Percentiles rank a stretch among this genome's conserved stretches.
Conservation (phyloP, 1,140 invertebrate species). For the Drosophila orena region DNA sequence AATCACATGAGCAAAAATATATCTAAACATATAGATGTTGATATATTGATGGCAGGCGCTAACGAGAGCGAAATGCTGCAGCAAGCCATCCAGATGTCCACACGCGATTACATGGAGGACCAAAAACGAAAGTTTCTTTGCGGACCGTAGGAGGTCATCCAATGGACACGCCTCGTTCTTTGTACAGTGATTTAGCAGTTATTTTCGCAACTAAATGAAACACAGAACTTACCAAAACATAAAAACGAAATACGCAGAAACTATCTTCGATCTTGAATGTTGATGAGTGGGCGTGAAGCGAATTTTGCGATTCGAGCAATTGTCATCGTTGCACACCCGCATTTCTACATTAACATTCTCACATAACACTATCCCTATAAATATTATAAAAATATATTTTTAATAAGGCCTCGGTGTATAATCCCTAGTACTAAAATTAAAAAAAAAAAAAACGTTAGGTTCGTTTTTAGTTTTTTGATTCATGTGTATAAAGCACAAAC, state of each 20-base stretch:
- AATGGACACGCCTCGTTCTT: constrained; percentile 16
- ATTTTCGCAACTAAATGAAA: constrained; percentile 68
- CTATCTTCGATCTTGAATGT: constrained; percentile 51
- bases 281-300: constrained; percentile 31
- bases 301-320: constrained; percentile 10
- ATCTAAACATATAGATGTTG: too few species aligned
- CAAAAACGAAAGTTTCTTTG: constrained; percentile 79
- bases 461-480: constrained; percentile 18
- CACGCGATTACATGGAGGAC: constrained; percentile 81
- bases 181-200: constrained; percentile 72
- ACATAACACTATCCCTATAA: constrained; percentile 35
- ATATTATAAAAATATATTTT: constrained; percentile 32
- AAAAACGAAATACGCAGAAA: constrained; percentile 26
- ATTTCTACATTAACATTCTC: constrained; percentile 27
- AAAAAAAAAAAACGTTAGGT: background rate
- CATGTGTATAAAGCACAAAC: constrained; percentile 33
- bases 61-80: constrained; percentile 83
- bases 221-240: constrained; percentile 54
- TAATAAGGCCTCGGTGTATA: constrained; percentile 19
- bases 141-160: constrained; percentile 55
- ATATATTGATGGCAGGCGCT: constrained; percentile 57
- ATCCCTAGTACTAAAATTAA: constrained; percentile 3
- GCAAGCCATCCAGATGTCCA: constrained; percentile 83
- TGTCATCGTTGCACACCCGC: constrained; percentile 3
- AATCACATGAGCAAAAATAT: background rate